Conservation (phyloP, 2,888 invertebrate species). For the Rhopalosiphum nymphaeae region DNA sequence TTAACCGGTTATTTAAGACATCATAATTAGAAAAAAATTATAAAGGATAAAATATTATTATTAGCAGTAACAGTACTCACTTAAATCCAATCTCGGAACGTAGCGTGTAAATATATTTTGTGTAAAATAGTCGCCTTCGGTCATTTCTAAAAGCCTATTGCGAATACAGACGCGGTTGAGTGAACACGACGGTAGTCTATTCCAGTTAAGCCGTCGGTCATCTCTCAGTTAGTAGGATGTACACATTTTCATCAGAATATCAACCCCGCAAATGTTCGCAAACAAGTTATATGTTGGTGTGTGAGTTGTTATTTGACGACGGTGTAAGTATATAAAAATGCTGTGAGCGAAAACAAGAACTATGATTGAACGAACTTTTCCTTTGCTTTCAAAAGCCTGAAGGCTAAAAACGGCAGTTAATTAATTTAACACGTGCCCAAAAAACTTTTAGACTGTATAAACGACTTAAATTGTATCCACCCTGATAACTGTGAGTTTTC, state of each 20-base stretch:
- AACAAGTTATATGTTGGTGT: neutral
- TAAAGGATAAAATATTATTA: neutral
- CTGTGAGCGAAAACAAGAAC: neutral
- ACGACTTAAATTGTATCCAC: neutral
- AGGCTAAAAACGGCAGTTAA: conserved; percentile 52
- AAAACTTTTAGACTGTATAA: conserved; percentile 51
- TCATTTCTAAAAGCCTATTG: conserved; percentile 27
- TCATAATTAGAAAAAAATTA: neutral
- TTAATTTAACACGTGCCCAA: conserved; percentile 59
- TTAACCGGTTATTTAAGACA: neutral
- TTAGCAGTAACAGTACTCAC: neutral
- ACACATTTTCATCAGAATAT: conserved; percentile 25
- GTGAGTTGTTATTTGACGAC: neutral
- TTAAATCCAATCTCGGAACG: neutral
- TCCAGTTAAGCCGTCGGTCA: neutral
- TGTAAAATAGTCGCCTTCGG: conserved; percentile 18
- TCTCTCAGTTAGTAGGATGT: neutral
- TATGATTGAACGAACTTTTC: conserved; percentile 47
- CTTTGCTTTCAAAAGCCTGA: neutral
- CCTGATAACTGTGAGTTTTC: neutral
- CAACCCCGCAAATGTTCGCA: neutral
- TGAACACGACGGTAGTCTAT: neutral
- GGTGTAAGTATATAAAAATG: conserved; percentile 8
- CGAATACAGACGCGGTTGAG: neutral
- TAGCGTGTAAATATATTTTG: neutral